Evolutionary conservation across 1,140 invertebrate genomes (phyloP), one percentile per base, ranked within the genome.

Genomic region (Drosophila saltans): DNA sequence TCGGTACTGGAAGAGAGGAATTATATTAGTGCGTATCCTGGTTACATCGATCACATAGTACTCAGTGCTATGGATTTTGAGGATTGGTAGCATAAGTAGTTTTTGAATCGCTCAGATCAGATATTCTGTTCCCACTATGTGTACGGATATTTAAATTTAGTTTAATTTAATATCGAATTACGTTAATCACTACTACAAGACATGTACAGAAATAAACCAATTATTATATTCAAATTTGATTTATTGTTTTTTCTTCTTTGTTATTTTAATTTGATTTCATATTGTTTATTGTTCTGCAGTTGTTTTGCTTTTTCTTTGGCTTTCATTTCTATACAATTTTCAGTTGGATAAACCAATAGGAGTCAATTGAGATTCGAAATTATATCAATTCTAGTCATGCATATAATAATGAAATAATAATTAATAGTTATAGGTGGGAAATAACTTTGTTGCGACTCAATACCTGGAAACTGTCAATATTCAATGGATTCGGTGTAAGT

Each of bases 361-460:
- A 33, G 60, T 40, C 45, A 41, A 39, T 40, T 41, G 33, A 33
- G 36, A 36, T 1, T 11, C 16, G 36, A 41, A 39, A n/a, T 52
- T 16, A 16, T 16, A 16, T 3, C 28, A n/a, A 41, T 11, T 26
- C 2, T 7, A 4, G n/a, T 30, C 2, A 2, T 64, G 60, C 70
- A 57, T 16, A 61, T 16, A 61, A 61, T 65, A 76, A 76, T 56
- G 40, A 40, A 48, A 26, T 65, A n/a, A 72, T 83, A 10, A 10
- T 68, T 80, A 88, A 88, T 71, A 86, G 83, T 86, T 86, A 88
- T 86, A 88, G 83, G 83, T 83, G 83, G 83, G 57, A 86, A 86
- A 68, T 86, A 71, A 86, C 69, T 65, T 69, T 63, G 68, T 75
- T n/a, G 56, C 69, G 57, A 45, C 56, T 10, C 57, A 61, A 62